Base-by-base conservation (phyloP, 2,113 vertebrate species). In the Rissa tridactyla region DNA sequence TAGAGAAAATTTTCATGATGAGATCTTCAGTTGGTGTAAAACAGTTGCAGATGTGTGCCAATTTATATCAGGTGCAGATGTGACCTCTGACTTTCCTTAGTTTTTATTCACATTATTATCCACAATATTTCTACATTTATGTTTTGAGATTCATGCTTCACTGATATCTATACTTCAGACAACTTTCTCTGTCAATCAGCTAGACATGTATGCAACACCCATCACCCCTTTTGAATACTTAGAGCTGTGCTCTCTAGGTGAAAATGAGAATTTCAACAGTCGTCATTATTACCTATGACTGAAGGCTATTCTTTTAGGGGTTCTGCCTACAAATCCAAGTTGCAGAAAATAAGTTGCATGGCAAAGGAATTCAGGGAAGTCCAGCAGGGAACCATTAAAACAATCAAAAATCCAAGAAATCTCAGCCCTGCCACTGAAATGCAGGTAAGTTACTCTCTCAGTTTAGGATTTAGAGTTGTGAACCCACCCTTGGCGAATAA, bases 401-500 rank as follows among this genome's bases (percentile, higher is more conserved):
- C 18, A 62, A 75, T 1, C 2, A 7, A 76, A 79, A 92, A 58
- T 12, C 21, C 54, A 49, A 70, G 57, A 64, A 38, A 87, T 2
- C 6, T 66, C n/a, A 89, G 22, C 11, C 9, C 54, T 68, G 15
- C 9, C 34, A 15, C 8, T 30, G 42, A 71, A 88, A 66, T 62
- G 3, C 11, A 26, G 11, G 26, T 21, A 40, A 49, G 30, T 7
- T 71, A 19, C 15, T 25, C 13, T n/a, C 5, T 69, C 14, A 40
- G 6, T 54, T 82, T 30, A 88, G 13, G 18, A 34, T 80, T 58
- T 62, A 49, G 6, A 23, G 2, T 12, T 47, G 10, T 64, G 38
- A 86, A 71, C 0, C 0, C 11, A n/a, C 4, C 1, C 5, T 40
- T 55, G 17, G 29, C n/a, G 8, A 46, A 18, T 2, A 52, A 19